phyloP scores from a whole-genome alignment of 2,113 vertebrate genomes.

The Myotis lucifugus region DNA sequence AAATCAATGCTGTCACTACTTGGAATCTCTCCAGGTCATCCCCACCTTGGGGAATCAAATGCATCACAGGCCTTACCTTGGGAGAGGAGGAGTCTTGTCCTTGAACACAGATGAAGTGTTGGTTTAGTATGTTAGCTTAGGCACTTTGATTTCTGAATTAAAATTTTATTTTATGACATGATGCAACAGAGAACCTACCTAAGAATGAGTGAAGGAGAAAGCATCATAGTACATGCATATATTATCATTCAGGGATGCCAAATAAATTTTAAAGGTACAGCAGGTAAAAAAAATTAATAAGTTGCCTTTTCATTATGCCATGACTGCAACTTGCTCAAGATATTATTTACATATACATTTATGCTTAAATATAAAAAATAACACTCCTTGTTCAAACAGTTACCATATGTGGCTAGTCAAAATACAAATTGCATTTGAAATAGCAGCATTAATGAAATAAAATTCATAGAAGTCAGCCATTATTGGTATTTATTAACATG shows the following conservation, averaged over 20 bases:
- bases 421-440: background rate
- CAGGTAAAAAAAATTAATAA: background rate
- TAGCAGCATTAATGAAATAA: background rate
- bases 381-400: background rate
- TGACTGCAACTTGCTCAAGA: background rate
- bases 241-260: background rate
- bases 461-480: background rate
- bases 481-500: background rate
- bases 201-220: background rate
- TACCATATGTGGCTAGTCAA: background rate
- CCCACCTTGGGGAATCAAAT: background rate
- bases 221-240: background rate
- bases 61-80: background rate
- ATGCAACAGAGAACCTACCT: background rate
- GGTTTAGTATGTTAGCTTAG: background rate
- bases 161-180: background rate
- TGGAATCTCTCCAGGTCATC: background rate
- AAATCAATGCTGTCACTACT: background rate
- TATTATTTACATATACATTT: background rate
- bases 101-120: background rate
- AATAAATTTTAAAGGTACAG: background rate
- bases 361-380: conserved; percentile 2
- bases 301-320: background rate
- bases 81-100: background rate
- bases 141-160: conserved; percentile 22